Base-by-base conservation (phyloP, 2,113 vertebrate genomes). In the Hippopotamus amphibius region DNA sequence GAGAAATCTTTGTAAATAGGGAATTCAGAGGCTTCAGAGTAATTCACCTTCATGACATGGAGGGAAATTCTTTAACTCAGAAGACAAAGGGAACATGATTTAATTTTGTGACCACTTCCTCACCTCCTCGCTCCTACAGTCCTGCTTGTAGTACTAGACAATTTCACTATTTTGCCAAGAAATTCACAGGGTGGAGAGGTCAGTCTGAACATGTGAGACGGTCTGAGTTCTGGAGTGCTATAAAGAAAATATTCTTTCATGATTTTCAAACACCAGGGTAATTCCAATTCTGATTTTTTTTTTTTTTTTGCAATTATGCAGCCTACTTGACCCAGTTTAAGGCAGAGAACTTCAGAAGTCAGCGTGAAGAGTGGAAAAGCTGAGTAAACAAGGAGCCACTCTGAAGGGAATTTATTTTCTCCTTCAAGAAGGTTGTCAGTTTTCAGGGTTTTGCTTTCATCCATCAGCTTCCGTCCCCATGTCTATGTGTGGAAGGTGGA, bases 121-220 rank as follows among this genome's bases (percentile, higher is more conserved):
- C 24, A 21, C 46, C 19, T 48, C 26, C 8, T 4, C 33, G 43
- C 1, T 14, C 7, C 1, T 9, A 37, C 14, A 41, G 46, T 46
- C 1, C 1, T 24, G 4, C 22, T 41, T 26, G 6, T 37, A 65
- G 22, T 4, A 57, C 3, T 0, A 33, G 57, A 22, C 1, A 59
- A 3, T 26, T 66, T 59, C 3, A 11, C 37, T 55, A 21, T 16
- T 55, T 46, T 41, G 13, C 19, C 55, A 55, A 43, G 7, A n/a
- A 37, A 33, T 61, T 57, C 15, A 37, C 6, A 3, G 30, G 1
- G 10, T 28, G 6, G 43, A n/a, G 24, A 41, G 15, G 46, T 57
- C 65, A 90, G 3, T 41, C 17, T 79, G 26, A 61, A 77, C 26
- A 7, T 12, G n/a, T 22, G 50, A 81, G 12, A 85, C 80, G 59